Evolutionary conservation across 2,113 vertebrate genomes (phyloP), one percentile per base, ranked within the genome.

Genomic region (Anser cygnoides): DNA sequence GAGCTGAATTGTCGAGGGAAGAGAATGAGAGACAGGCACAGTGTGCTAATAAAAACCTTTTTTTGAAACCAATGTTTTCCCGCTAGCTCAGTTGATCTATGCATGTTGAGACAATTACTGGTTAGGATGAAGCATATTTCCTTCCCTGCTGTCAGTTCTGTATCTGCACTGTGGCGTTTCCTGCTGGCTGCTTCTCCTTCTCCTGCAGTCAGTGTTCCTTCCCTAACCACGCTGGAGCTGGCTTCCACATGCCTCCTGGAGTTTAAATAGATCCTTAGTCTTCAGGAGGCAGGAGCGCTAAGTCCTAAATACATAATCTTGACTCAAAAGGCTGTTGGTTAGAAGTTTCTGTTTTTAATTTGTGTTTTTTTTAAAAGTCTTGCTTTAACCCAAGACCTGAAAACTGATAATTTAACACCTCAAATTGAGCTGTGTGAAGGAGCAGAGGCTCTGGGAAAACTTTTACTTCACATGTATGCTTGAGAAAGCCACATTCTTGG

Each of bases 381-480:
- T 63, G 28, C 7, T 87, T 73, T 28, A 71, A 25, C 20, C 5
- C 18, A 17, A 0, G 41, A 33, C 37, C 31, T 55, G 71, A 58
- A 19, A 87, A 37, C 0, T 65, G 21, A 5, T 55, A 43, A 22
- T 66, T 91, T 26, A 78, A 22, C 3, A 1, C 25, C 28, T 81
- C 46, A 23, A 35, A 57, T 18, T 74, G 33, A 81, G 54, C 31
- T 31, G 7, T 22, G 11, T 8, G 22, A 70, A 54, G 25, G 41
- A 77, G 14, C 3, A 4, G 33, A 81, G 43, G 26, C 63, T 83
- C 22, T 15, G 63, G 17, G 16, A 63, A 44, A 33, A 46, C 18
- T 81, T 84, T 5, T 9, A n/a, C 8, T 74, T 78, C 3, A 2
- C 3, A 0, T 33, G 2, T 52, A 1, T 3, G 3, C 58, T 79